A percentile compares a stretch with the other conserved stretches of the same genome.
phyloP scores from a whole-genome alignment of 2,888 invertebrate genomes.

The Automeris io region DNA sequence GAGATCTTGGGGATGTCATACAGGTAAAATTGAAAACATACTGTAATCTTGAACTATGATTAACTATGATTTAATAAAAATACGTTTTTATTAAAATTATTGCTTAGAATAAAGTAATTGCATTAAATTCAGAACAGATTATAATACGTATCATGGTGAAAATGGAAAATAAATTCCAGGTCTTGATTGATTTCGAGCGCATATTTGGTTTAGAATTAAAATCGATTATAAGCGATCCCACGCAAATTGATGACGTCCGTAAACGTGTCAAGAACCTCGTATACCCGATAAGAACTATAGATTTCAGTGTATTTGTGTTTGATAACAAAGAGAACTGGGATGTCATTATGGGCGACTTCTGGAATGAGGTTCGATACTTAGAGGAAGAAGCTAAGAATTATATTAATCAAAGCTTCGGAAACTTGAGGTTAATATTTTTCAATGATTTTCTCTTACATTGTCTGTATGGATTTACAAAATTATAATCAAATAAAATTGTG shows the following conservation, averaged over 20 bases:
- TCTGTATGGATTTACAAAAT: too few species aligned
- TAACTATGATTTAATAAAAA: too few species aligned
- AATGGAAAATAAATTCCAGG: too few species aligned
- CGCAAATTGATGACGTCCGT: slow-evolving; percentile 89
- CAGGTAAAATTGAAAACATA: slow-evolving; percentile 67
- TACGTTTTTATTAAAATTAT: too few species aligned
- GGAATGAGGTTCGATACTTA: slow-evolving; percentile 82
- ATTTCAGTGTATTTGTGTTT: slow-evolving; percentile 89
- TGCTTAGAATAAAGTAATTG: too few species aligned
- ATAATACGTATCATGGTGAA: too few species aligned
- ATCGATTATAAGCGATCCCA: slow-evolving; percentile 90
- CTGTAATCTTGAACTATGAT: too few species aligned
- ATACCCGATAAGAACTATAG: slow-evolving; percentile 84
- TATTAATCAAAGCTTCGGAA: slow-evolving; percentile 90
- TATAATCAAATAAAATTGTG: too few species aligned
- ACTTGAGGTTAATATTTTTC: slow-evolving; percentile 81
- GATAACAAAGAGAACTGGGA: slow-evolving; percentile 92
- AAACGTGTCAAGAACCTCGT: slow-evolving; percentile 87
- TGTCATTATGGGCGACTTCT: slow-evolving; percentile 86
- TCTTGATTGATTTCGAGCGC: slow-evolving; percentile 91
- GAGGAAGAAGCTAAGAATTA: slow-evolving; percentile 90
- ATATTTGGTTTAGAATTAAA: slow-evolving; percentile 92
- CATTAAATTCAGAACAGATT: too few species aligned
- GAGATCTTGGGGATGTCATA: slow-evolving; percentile 86
- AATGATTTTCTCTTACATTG: too few species aligned